A percentile compares a stretch with the other conserved stretches of the same genome.
Conservation (phyloP, 2,113 vertebrate species). For the Galemys pyrenaicus region DNA sequence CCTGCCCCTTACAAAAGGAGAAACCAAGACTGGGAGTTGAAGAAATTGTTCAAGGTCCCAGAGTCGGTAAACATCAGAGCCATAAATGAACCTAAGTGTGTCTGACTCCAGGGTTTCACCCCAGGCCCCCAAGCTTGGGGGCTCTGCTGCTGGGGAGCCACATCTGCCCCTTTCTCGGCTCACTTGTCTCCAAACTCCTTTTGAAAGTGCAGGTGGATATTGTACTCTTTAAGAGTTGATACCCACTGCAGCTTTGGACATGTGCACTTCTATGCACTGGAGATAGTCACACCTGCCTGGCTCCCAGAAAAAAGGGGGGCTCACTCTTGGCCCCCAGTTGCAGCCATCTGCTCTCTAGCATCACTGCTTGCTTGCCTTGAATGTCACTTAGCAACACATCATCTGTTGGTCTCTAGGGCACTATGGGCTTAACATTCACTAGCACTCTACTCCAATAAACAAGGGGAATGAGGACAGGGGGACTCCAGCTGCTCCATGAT, state of each 20-base stretch:
- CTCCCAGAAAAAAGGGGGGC: neutral
- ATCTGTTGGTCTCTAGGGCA: neutral
- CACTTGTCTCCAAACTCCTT: neutral
- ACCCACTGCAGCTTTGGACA: neutral
- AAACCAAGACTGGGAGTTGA: neutral
- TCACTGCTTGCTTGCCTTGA: neutral
- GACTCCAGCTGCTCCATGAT: neutral
- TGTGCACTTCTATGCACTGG: neutral
- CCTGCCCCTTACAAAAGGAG: neutral
- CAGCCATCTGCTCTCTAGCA: neutral
- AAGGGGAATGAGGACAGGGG: too few relatives aligned
- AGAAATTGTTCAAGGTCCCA: neutral
- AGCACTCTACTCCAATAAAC: slow-evolving; percentile 13
- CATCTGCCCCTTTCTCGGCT: neutral
- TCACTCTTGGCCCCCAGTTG: neutral
- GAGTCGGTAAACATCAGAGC: neutral
- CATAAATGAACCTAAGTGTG: neutral
- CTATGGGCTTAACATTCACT: neutral
- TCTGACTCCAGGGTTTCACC: neutral
- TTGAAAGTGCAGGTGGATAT: neutral
- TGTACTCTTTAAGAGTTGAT: neutral
- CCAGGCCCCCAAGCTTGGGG: too few relatives aligned
- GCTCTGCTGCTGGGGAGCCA: neutral
- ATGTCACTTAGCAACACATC: slow-evolving; percentile 50
- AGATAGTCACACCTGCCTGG: neutral